Conservation (phyloP, 2,797 vertebrate genomes). For the Sphaeramia orbicularis region DNA sequence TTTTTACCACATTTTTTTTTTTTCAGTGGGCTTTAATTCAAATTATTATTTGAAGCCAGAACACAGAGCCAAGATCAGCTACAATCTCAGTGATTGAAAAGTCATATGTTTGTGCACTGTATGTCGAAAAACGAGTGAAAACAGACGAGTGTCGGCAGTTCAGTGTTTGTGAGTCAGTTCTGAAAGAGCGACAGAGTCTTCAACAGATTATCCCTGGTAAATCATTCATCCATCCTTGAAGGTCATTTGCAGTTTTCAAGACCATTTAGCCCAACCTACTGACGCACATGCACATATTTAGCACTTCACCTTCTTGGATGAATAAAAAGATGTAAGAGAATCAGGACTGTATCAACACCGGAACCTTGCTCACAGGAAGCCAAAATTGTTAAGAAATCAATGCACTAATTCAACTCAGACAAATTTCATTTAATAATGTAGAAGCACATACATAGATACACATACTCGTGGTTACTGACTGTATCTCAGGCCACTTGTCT, state of each 20-base stretch:
- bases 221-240: conserved; percentile 17
- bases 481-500: conserved; percentile 62
- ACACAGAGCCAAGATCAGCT: too few species aligned
- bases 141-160: too few species aligned
- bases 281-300: neutral
- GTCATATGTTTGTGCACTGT: too few species aligned
- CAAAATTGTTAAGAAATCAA: conserved; percentile 14
- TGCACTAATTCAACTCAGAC: conserved; percentile 4
- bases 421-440: neutral
- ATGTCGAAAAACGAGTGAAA: too few species aligned
- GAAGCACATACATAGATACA: conserved; percentile 4
- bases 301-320: neutral
- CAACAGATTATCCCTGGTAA: conserved; percentile 8
- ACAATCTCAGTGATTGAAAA: too few species aligned
- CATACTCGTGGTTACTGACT: conserved; percentile 28
- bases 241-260: conserved; percentile 10
- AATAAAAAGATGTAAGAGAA: conserved; percentile 8
- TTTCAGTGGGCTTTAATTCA: too few species aligned
- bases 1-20: too few species aligned
- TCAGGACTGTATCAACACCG: neutral
- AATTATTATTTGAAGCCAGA: too few species aligned
- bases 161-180: neutral
- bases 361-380: neutral
- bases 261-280: conserved; percentile 16
- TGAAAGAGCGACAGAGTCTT: neutral